phyloP scores from a whole-genome alignment of 2,888 invertebrate species.

The Maniola hyperantus region DNA sequence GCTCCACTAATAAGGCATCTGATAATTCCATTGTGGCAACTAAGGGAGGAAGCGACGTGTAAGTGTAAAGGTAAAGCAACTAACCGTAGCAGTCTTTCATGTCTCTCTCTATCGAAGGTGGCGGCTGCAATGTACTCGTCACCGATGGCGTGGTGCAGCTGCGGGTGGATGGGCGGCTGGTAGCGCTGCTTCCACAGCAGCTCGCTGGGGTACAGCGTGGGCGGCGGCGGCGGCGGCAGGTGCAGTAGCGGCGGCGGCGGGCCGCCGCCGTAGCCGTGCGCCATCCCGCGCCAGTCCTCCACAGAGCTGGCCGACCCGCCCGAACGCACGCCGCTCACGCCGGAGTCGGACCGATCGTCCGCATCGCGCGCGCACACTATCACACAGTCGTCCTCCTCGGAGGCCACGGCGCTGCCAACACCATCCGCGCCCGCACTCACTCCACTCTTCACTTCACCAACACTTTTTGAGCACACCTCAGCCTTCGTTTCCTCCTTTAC shows the following conservation, averaged over 20 bases:
- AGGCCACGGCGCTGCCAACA: slow-evolving; percentile 80
- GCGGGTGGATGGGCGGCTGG: slow-evolving; percentile 80
- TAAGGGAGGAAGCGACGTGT: neutral
- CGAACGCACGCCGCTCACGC: slow-evolving; percentile 89
- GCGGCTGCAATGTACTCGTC: slow-evolving; percentile 79
- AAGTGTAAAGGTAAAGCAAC: slow-evolving; percentile 40
- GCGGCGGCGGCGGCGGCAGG: slow-evolving; percentile 76
- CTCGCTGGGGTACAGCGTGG: slow-evolving; percentile 79
- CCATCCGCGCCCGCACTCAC: slow-evolving; percentile 77
- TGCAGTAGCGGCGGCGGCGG: slow-evolving; percentile 80
- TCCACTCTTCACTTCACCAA: slow-evolving; percentile 77
- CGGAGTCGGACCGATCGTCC: slow-evolving; percentile 85
- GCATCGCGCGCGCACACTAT: slow-evolving; percentile 84
- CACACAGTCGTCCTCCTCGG: slow-evolving; percentile 85
- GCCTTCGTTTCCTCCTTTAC: slow-evolving; percentile 70
- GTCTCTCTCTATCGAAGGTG: slow-evolving; percentile 85
- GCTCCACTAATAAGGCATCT: too few species aligned
- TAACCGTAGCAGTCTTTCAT: slow-evolving; percentile 86
- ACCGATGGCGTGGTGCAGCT: slow-evolving; percentile 77
- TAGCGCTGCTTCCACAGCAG: slow-evolving; percentile 85
- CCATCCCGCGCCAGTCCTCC: slow-evolving; percentile 89
- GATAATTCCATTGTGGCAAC: neutral
- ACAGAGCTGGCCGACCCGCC: slow-evolving; percentile 88
- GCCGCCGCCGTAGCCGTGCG: slow-evolving; percentile 87
- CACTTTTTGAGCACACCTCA: slow-evolving; percentile 63